Conservation (phyloP, 2,797 vertebrate species). For the Arrhamphus sclerolepis region DNA sequence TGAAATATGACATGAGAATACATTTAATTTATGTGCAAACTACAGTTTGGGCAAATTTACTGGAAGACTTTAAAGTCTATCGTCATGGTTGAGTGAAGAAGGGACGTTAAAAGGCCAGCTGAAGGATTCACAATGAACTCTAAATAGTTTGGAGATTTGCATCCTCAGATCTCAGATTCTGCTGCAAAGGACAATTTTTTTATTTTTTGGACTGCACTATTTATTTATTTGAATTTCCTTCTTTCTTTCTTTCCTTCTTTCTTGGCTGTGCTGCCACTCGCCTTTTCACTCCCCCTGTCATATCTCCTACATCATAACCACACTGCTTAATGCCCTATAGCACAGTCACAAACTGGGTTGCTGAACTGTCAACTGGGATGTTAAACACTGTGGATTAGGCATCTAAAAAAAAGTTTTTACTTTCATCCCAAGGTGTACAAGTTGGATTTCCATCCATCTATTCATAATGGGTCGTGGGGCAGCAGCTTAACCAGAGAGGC, state of each 20-base stretch:
- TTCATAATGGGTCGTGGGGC: too few species aligned
- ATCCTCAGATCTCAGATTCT: constrained; percentile 29
- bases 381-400: constrained; percentile 52
- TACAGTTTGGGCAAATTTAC: constrained; percentile 56
- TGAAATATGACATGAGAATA: constrained; percentile 66
- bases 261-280: constrained; percentile 26
- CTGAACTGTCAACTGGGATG: constrained; percentile 57
- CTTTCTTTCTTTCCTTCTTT: constrained; percentile 17
- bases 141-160: constrained; percentile 39
- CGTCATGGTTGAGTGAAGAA: constrained; percentile 44
- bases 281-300: constrained; percentile 34
- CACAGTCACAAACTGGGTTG: constrained; percentile 60
- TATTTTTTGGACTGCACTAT: constrained; percentile 27
- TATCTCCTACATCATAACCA: constrained; percentile 41
- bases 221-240: neutral
- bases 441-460: constrained; percentile 28
- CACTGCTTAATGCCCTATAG: constrained; percentile 52
- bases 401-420: constrained; percentile 46
- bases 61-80: constrained; percentile 76
- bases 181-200: constrained; percentile 36
- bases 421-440: constrained; percentile 43
- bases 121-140: constrained; percentile 56
- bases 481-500: too few species aligned
- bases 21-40: constrained; percentile 58
- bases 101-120: constrained; percentile 37